phyloP scores from a whole-genome alignment of 1,140 invertebrate genomes.

The Plectrocnemia conspersa region DNA sequence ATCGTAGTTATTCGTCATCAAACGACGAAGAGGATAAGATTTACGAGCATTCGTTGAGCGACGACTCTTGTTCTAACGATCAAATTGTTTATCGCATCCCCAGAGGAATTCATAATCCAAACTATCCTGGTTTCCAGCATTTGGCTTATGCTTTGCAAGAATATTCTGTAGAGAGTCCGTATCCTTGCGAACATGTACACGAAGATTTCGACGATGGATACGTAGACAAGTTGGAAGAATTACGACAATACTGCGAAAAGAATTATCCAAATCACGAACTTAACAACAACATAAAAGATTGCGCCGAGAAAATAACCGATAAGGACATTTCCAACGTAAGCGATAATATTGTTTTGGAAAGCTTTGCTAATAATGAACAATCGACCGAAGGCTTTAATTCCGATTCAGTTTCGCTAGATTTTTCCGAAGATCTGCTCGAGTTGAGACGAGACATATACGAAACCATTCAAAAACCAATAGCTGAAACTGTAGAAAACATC shows the following conservation, averaged over 20 bases:
- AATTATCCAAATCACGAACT: slow-evolving; percentile 1
- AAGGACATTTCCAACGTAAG: neutral
- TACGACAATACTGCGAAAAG: neutral
- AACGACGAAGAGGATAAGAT: slow-evolving; percentile 40
- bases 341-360: slow-evolving; percentile 5
- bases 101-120: slow-evolving; percentile 72
- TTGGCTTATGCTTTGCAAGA: slow-evolving; percentile 53
- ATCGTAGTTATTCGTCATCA: slow-evolving; percentile 26
- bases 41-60: slow-evolving; percentile 45
- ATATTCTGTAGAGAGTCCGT: slow-evolving; percentile 29
- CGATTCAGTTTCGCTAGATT: slow-evolving; percentile 38
- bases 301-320: neutral
- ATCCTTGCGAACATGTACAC: slow-evolving; percentile 25
- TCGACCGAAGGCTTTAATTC: slow-evolving; percentile 40
- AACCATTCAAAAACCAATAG: slow-evolving; percentile 47
- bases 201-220: slow-evolving; percentile 10
- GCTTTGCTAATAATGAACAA: slow-evolving; percentile 27
- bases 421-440: slow-evolving; percentile 49
- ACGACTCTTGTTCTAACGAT: slow-evolving; percentile 48
- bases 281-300: slow-evolving; percentile 1
- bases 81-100: slow-evolving; percentile 40
- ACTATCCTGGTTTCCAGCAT: slow-evolving; percentile 70
- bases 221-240: slow-evolving; percentile 1
- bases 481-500: slow-evolving; percentile 49
- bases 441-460: slow-evolving; percentile 50